Evolutionary conservation across 2,113 vertebrate genomes (phyloP).

Genomic region (Sinocyclocheilus maitianheensis): DNA sequence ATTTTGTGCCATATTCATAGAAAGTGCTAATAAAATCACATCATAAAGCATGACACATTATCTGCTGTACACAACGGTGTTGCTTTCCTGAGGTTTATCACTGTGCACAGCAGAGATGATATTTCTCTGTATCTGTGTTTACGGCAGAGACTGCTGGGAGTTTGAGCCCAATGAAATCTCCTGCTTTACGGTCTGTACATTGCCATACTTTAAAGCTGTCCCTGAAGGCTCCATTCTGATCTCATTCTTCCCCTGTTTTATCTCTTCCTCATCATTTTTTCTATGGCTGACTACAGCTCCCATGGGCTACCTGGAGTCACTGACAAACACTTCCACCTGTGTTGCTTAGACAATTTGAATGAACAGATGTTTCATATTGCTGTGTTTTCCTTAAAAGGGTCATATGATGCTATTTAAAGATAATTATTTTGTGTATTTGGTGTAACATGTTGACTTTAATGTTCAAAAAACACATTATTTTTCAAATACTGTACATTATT

Average conservation of each 20-base stretch:
- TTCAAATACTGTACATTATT: no score
- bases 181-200: slow-evolving; percentile 12
- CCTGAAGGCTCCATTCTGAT: background rate
- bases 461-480: no score
- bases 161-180: slow-evolving; percentile 2
- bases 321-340: slow-evolving; percentile 4
- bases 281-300: background rate
- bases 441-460: no score
- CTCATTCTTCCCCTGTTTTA: background rate
- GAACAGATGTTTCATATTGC: background rate
- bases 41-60: background rate
- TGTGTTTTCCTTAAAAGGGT: background rate
- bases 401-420: no score
- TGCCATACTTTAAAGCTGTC: slow-evolving; percentile 4
- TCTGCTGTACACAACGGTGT: background rate
- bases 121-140: slow-evolving; percentile 17
- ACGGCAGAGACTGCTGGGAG: background rate
- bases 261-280: slow-evolving; percentile 1
- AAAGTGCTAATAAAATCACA: background rate
- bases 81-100: slow-evolving; percentile 7
- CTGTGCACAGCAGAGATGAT: background rate
- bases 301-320: background rate
- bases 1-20: background rate
- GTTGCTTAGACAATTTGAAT: background rate
- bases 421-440: no score